Evolutionary conservation across 2,113 vertebrate species (phyloP).

Genomic region (Piprites chloris): DNA sequence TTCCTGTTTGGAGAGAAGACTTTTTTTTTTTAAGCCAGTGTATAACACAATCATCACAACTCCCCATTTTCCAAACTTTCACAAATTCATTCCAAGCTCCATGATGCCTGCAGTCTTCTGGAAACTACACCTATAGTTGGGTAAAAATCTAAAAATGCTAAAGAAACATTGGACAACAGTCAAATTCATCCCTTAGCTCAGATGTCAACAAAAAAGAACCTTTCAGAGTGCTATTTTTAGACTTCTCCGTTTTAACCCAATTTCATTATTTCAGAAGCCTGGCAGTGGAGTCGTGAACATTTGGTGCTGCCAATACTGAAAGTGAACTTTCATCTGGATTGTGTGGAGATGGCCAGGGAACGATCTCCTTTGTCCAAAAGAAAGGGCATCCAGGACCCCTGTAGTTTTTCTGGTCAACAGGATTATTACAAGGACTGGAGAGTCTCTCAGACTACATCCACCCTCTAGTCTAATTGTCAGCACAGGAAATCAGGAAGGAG

Average conservation of each 20-base stretch:
- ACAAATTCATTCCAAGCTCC: background rate
- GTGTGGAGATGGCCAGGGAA: background rate
- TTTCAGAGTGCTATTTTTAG: background rate
- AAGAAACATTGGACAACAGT: background rate
- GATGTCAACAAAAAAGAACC: background rate
- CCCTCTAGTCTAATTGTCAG: background rate
- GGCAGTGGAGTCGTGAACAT: constrained; percentile 6
- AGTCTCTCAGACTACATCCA: background rate
- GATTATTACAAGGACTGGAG: background rate
- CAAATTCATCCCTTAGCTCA: background rate
- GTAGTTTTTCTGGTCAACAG: background rate
- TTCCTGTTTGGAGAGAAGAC: background rate
- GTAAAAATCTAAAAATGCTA: background rate
- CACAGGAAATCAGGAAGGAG: background rate
- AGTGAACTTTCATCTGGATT: background rate
- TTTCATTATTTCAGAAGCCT: background rate
- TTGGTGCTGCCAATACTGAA: background rate
- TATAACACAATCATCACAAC: background rate
- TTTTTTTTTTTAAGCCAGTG: background rate
- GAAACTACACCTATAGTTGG: background rate
- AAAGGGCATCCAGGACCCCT: background rate
- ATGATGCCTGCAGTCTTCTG: background rate
- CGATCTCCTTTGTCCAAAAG: background rate
- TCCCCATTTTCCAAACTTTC: background rate
- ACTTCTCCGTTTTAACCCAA: background rate